Base-by-base conservation (phyloP, 2,888 invertebrate genomes). In the Lycia hirtaria region DNA sequence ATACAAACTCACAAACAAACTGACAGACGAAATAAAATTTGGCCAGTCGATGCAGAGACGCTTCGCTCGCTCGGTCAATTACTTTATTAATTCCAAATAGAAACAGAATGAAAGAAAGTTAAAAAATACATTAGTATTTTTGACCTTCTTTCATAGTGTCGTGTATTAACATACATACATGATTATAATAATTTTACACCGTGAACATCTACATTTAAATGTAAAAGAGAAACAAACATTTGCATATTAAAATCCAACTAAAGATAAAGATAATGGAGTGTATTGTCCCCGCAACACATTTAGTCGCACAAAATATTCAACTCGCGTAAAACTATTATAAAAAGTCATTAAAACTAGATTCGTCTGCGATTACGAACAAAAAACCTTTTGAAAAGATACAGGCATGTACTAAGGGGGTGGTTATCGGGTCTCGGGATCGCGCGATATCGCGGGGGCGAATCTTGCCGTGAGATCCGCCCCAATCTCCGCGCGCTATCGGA, bases 311-410 rank as follows among this genome's bases (percentile, higher is more conserved):
- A 59, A 75, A 70, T 71, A 75, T 75, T 73, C 75, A 47, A 60
- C 66, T 65, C 71, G 67, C 77, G 76, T 76, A 72, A 75, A 76
- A 71, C 78, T 78, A 78, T 78, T 77, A 76, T 71, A 75, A 78
- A 80, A 81, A 82, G 81, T 81, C 81, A 82, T 83, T 83, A 83
- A 79, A 83, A 79, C 72, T 73, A 78, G 86, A 87, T 87, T 67
- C 73, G 67, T 62, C 61, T 32, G 65, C 67, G 87, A 87, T 86
- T 80, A 74, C 62, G 65, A 69, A 80, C 76, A 80, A 81, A 83
- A 82, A 85, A 73, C 75, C 77, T 81, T 84, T 81, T 83, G 75
- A 77, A 81, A 81, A 83, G 85, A 85, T 84, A 85, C 78, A 78
- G 80, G 74, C 81, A 75, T 79, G 76, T 72, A 75, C 73, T 76